Conservation (phyloP, 2,888 invertebrate species). For the Drosophila longiperda region DNA sequence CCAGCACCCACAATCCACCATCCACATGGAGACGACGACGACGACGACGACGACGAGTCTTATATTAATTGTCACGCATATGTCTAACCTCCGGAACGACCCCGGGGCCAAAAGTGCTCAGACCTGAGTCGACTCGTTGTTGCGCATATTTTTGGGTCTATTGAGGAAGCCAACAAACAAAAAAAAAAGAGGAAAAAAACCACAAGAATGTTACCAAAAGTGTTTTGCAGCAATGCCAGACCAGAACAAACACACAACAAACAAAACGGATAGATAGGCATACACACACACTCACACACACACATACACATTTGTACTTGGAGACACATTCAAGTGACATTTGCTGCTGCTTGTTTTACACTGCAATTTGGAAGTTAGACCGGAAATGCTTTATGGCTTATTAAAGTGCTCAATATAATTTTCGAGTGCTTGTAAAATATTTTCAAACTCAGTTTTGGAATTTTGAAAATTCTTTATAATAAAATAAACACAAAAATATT, state of each 20-base stretch:
- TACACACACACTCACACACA: neutral
- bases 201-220: conserved; percentile 80
- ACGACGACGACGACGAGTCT: conserved; percentile 53
- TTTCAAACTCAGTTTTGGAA: neutral
- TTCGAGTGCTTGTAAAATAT: neutral
- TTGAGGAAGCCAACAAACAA: conserved; percentile 53
- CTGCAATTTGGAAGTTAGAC: neutral
- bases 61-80: conserved; percentile 82
- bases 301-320: neutral
- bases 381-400: neutral
- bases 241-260: conserved; percentile 23
- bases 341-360: conserved; percentile 42
- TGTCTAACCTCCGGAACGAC: conserved; percentile 64
- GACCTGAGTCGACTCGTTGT: conserved; percentile 30
- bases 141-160: conserved; percentile 75
- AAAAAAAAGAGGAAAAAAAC: conserved; percentile 37
- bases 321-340: conserved; percentile 35
- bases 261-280: conserved; percentile 2
- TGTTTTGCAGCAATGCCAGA: conserved; percentile 51
- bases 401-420: neutral
- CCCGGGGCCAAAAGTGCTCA: conserved; percentile 18
- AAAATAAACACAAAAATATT: neutral
- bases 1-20: conserved; percentile 4
- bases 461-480: neutral
- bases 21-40: conserved; percentile 7